phyloP scores from a whole-genome alignment of 2,888 invertebrate genomes.

The Sarcophaga subvicina region DNA sequence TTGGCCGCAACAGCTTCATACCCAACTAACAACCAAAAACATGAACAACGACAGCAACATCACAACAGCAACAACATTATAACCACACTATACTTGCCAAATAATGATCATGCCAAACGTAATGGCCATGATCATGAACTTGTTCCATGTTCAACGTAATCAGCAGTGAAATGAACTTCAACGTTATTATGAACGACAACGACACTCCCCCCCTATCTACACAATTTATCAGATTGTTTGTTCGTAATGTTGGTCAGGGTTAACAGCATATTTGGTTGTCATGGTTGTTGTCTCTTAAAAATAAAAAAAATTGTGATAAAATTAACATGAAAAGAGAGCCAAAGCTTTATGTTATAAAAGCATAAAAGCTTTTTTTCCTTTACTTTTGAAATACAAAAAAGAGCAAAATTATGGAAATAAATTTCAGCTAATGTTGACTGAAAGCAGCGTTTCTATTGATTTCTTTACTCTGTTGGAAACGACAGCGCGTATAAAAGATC shows the following conservation, averaged over 20 bases:
- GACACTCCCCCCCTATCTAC: neutral
- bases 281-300: neutral
- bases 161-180: slow-evolving; percentile 27
- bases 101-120: slow-evolving; percentile 43
- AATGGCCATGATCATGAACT: slow-evolving; percentile 70
- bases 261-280: slow-evolving; percentile 29
- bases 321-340: slow-evolving; percentile 51
- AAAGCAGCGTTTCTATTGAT: slow-evolving; percentile 3
- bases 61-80: neutral
- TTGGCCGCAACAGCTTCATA: neutral
- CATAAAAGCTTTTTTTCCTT: slow-evolving; percentile 49
- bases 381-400: neutral
- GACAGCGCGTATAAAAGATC: neutral
- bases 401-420: neutral
- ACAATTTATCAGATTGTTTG: neutral
- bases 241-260: slow-evolving; percentile 42
- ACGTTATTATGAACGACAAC: neutral
- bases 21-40: slow-evolving; percentile 24
- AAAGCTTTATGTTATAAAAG: slow-evolving; percentile 42
- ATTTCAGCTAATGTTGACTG: slow-evolving; percentile 17
- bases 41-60: neutral
- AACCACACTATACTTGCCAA: neutral
- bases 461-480: neutral
- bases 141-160: slow-evolving; percentile 56
- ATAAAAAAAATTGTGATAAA: neutral